A percentile compares a stretch with the other conserved stretches of the same genome.
These are phyloP conservation scores for Pyralis farinalis DNA, from an alignment of 2,888 invertebrate genomes.

Conservation along the genomic window DNA sequence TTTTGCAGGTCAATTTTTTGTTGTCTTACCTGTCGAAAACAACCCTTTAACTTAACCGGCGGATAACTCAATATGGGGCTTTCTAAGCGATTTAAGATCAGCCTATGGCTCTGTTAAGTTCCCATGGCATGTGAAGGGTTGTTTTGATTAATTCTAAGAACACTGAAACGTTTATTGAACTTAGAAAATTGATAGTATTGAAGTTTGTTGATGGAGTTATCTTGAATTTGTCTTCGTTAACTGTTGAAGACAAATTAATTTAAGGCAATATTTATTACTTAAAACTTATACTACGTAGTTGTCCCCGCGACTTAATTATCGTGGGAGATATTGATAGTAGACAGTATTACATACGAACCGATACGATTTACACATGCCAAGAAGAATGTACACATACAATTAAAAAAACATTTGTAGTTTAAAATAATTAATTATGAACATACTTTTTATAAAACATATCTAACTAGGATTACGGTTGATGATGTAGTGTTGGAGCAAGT, in stretches of 20 bases:
- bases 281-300: no score
- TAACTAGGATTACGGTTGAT: no score
- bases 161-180: conserved; percentile 18
- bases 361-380: no score
- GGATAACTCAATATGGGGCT: conserved; percentile 68
- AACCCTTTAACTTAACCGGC: conserved; percentile 37
- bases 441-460: no score
- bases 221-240: neutral
- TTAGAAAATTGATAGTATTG: conserved; percentile 8
- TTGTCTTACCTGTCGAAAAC: neutral
- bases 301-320: no score
- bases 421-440: no score
- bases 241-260: neutral
- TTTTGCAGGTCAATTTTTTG: no score
- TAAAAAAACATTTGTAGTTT: no score
- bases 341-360: no score
- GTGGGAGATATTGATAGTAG: no score
- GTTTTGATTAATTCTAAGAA: conserved; percentile 56
- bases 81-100: conserved; percentile 72
- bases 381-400: no score
- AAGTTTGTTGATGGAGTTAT: neutral
- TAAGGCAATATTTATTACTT: neutral
- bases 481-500: no score
- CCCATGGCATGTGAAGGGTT: conserved; percentile 45
- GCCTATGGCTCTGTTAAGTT: conserved; percentile 58